phyloP scores from a whole-genome alignment of 1,140 invertebrate genomes.

The Anastrepha obliqua region DNA sequence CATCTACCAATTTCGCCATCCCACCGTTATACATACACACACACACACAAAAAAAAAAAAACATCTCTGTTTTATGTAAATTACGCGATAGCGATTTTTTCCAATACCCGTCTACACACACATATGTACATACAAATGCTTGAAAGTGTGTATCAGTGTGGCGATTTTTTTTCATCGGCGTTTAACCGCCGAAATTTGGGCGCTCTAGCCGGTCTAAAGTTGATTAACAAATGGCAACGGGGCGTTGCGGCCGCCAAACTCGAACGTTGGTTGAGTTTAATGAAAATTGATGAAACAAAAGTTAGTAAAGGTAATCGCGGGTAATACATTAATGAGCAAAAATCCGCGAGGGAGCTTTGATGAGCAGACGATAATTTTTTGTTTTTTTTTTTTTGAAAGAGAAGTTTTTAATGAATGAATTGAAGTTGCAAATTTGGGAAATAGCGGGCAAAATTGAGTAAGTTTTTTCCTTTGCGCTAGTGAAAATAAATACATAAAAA shows the following conservation, averaged over 20 bases:
- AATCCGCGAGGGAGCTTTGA: not conserved
- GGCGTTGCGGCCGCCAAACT: not conserved
- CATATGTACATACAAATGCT: not conserved
- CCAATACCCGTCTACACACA: not conserved
- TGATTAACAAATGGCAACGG: constrained; percentile 49
- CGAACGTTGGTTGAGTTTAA: constrained; percentile 62
- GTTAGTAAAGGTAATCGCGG: constrained; percentile 74
- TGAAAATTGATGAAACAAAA: constrained; percentile 74
- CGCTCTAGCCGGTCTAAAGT: constrained; percentile 37
- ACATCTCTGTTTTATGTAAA: constrained; percentile 45
- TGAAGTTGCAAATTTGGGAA: not conserved
- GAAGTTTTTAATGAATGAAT: constrained; percentile 49
- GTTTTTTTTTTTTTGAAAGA: not conserved
- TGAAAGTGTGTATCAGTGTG: constrained; percentile 14
- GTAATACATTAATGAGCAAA: constrained; percentile 68
- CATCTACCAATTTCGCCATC: constrained; percentile 59
- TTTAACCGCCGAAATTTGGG: constrained; percentile 21
- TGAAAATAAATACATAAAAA: too few relatives aligned
- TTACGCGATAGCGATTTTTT: constrained; percentile 44
- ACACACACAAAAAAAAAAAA: not conserved
- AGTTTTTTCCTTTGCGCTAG: too few relatives aligned
- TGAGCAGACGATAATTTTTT: not conserved
- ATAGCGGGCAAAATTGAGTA: not conserved
- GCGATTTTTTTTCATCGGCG: constrained; percentile 33
- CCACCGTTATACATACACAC: not conserved